Evolutionary conservation across 2,888 invertebrate species (phyloP).

Genomic region (Iselma pallidipennis): DNA sequence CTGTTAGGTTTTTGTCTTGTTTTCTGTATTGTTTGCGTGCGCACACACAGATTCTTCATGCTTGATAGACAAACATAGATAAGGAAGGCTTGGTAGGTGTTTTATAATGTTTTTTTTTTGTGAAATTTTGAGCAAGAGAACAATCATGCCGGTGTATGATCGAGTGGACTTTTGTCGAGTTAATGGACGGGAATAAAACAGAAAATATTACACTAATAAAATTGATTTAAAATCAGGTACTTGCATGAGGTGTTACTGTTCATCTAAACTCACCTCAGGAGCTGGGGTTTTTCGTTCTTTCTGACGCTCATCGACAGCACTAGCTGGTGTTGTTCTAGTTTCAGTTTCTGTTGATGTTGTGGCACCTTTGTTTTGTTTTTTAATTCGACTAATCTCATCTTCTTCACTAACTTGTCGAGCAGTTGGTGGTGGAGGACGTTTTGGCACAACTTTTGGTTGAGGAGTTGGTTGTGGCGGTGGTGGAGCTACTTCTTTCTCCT

Average conservation of each 20-base stretch:
- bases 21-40: constrained; percentile 16
- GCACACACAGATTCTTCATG: constrained; percentile 49
- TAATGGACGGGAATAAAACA: constrained; percentile 46
- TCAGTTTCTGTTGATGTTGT: constrained; percentile 62
- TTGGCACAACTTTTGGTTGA: constrained; percentile 58
- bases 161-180: constrained; percentile 39
- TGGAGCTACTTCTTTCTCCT: constrained; percentile 69
- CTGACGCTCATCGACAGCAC: constrained; percentile 55
- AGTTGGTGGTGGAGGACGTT: constrained; percentile 61
- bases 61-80: constrained; percentile 52
- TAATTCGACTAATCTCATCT: constrained; percentile 85
- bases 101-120: constrained; percentile 12
- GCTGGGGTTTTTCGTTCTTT: constrained; percentile 69
- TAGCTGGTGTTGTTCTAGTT: constrained; percentile 55
- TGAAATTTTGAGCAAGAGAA: constrained; percentile 22
- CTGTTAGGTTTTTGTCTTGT: constrained; percentile 41
- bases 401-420: constrained; percentile 85
- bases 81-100: constrained; percentile 35
- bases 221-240: constrained; percentile 54
- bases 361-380: constrained; percentile 81
- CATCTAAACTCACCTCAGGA: constrained; percentile 77
- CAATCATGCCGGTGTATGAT: constrained; percentile 52
- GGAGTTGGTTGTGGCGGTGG: constrained; percentile 62
- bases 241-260: constrained; percentile 50
- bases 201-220: constrained; percentile 37